phyloP scores from a whole-genome alignment of 1,140 invertebrate genomes.

The Vollenhovia emeryi region DNA sequence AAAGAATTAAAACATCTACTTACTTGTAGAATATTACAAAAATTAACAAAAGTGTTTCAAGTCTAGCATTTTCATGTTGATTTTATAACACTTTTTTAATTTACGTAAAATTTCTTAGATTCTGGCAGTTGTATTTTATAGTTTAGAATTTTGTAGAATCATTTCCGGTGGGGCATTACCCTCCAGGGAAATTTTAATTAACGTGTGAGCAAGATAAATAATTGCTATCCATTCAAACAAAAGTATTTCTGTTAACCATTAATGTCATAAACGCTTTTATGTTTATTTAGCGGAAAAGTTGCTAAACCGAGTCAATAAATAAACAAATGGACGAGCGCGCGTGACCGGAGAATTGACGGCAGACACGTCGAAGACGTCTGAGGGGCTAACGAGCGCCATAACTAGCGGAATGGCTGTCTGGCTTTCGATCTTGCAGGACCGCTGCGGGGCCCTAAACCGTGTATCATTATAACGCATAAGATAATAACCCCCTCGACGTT shows the following conservation, averaged over 20 bases:
- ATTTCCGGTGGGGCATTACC: no score
- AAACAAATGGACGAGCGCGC: neutral
- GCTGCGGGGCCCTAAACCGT: slow-evolving; percentile 73
- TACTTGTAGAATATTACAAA: no score
- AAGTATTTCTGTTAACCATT: neutral
- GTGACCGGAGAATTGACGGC: neutral
- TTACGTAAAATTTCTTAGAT: no score
- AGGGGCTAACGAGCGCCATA: slow-evolving; percentile 30
- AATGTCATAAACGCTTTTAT: neutral
- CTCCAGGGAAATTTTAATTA: neutral
- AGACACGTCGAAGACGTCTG: slow-evolving; percentile 19
- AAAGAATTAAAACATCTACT: no score
- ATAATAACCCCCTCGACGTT: slow-evolving; percentile 81
- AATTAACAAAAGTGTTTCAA: no score
- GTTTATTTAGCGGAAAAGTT: neutral
- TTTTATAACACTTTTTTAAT: no score
- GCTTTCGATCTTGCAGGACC: slow-evolving; percentile 73
- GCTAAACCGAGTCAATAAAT: neutral
- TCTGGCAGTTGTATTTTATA: no score
- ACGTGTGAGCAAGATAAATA: neutral
- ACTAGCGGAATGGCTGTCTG: slow-evolving; percentile 49
- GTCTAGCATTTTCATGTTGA: no score
- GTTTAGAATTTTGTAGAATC: no score
- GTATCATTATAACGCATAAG: slow-evolving; percentile 80
- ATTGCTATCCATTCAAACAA: neutral